Evolutionary conservation across 2,797 vertebrate species (phyloP), one percentile per base, ranked within the genome.

Genomic region (Parauchenoglanis ngamensis): DNA sequence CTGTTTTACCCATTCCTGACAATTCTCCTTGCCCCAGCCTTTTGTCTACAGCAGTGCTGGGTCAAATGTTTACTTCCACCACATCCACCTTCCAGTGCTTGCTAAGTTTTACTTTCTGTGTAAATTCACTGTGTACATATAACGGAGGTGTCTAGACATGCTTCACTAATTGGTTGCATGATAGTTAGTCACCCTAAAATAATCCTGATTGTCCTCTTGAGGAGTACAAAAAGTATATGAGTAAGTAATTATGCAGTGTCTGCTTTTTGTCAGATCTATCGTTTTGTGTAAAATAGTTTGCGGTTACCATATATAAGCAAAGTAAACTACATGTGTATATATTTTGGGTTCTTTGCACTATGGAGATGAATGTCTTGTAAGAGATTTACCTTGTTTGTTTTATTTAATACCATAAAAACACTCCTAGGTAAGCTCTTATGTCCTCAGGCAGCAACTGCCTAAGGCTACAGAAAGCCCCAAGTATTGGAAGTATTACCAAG

Each of bases 131-230:
- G 2, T 78, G 7, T 61, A 23, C 35, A 17, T 44, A 11, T 78
- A 61, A 10, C 40, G 23, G 21, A 79, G 31, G 56, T 79, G 31
- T 79, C 31, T 17, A 23, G 31, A 15, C 77, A 40, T 17, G 23
- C 13, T 7, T 35, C 28, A 57, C 28, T 52, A 80, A 11, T 40
- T 19, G 28, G 19, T 44, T 80, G 77, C 19, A 23, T 40, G 11
- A 79, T 15, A 13, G 19, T 12, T 21, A 28, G 19, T 40, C 28
- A 79, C 7, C 11, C 35, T 61, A 44, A 46, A 40, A 63, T 59
- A 63, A 81, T 46, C 35, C 78, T 61, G 78, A n/a, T 80, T 15
- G 78, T 35, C 52, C 31, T 57, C 54, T 80, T 57, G 19, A 44
- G 23, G 35, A 61, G 23, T 80, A 7, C 57, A 35, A 13, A 80